Evolutionary conservation across 2,888 invertebrate species (phyloP), one percentile per base, ranked within the genome.

Genomic region (Gari tellinella): DNA sequence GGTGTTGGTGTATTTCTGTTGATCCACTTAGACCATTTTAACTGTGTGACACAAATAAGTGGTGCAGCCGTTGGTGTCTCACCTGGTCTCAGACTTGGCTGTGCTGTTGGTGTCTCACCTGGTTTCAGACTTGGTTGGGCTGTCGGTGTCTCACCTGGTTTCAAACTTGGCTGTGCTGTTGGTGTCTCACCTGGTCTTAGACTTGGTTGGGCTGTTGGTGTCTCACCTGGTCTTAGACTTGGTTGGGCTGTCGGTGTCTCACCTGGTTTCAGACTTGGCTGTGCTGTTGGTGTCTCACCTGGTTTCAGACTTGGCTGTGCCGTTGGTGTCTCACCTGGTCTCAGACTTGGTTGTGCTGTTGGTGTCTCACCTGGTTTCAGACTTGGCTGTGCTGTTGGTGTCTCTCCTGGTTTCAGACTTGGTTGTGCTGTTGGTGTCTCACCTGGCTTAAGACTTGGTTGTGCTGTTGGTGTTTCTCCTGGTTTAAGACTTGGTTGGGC

Each of bases 21-120:
- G 25, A 87, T 81, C 86, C 86, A 88, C 0, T 51, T 40, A 19
- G 85, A 81, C 87, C 88, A 88, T 43, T 75, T 63, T 25, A 70
- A 66, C 10, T 41, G n/a, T 0, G 64, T 41, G 19, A 63, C 67
- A 52, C 68, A 77, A 14, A 52, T 62, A 15, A 63, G 67, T 68
- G 74, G 62, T 31, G 49, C 40, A 40, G 73, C 63, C 25, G 72
- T 73, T 68, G 70, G 67, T 38, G 48, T 23, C 14, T 62, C 53
- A 14, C 58, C 63, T n/a, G 72, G 43, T 23, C 31, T 25, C 17
- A 52, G n/a, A 31, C 62, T 45, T 56, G 74, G 69, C 52, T 49
- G 51, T 8, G 72, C 61, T n/a, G 70, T 60, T 23, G 72, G 69
- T 63, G 65, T 43, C 25, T 57, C 61, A 31, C 72, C 66, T 57